A percentile compares a stretch with the other conserved stretches of the same genome.
Conservation (phyloP, 2,888 invertebrate species). For the Melanostoma scalare region DNA sequence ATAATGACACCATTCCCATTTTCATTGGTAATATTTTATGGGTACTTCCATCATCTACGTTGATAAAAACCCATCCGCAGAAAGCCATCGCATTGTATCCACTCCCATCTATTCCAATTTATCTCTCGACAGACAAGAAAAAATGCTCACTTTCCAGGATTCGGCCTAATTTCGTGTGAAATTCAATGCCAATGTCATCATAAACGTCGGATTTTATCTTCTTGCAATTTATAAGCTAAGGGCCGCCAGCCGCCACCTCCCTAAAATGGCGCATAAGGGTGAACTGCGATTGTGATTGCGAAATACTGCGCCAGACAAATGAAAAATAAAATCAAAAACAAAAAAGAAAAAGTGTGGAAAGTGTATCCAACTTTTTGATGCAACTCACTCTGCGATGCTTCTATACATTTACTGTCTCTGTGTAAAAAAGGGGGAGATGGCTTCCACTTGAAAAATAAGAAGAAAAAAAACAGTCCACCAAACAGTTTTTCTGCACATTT, state of each 20-base stretch:
- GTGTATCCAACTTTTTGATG: too few species aligned
- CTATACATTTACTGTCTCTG: not conserved
- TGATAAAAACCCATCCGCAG: too few species aligned
- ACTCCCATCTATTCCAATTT: not conserved
- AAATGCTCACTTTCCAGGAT: not conserved
- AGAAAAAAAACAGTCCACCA: conserved; percentile 12
- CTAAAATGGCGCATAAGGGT: conserved; percentile 13
- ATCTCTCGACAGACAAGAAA: not conserved
- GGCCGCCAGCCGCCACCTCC: not conserved
- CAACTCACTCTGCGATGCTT: not conserved
- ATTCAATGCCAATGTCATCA: conserved; percentile 76
- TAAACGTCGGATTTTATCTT: conserved; percentile 76
- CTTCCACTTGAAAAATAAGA: conserved; percentile 1
- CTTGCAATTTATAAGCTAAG: conserved; percentile 73
- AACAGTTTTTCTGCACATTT: conserved; percentile 67
- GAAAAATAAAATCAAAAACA: conserved; percentile 17
- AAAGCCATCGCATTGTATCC: too few species aligned
- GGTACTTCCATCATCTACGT: too few species aligned
- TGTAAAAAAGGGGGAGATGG: not conserved
- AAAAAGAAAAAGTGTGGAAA: not conserved
- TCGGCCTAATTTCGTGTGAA: conserved; percentile 66
- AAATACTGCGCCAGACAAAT: conserved; percentile 49
- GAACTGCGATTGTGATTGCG: not conserved
- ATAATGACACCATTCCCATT: too few species aligned
- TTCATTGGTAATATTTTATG: too few species aligned